Percentiles rank a stretch among this genome's conserved stretches.
phyloP scores from a whole-genome alignment of 2,113 vertebrate genomes.

The Canis aureus region DNA sequence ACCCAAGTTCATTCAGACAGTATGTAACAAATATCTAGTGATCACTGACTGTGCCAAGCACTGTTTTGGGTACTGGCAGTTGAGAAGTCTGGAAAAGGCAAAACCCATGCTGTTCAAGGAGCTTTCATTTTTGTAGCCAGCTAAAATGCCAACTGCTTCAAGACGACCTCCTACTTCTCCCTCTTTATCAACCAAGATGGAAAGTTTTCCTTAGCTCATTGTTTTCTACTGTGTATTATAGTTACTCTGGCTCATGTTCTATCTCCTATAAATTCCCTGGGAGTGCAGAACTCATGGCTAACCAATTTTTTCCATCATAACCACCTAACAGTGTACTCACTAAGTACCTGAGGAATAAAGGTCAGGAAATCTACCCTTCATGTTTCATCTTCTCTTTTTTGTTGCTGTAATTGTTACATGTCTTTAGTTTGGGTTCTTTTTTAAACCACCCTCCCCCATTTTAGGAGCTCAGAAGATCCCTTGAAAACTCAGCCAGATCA shows the following conservation, averaged over 20 bases:
- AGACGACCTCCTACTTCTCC: background rate
- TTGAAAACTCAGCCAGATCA: background rate
- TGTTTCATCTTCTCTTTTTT: background rate
- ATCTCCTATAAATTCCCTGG: background rate
- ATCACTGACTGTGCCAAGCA: background rate
- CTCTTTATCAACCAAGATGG: background rate
- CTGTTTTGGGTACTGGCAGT: background rate
- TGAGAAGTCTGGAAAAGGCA: background rate
- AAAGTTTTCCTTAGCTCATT: background rate
- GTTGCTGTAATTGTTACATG: background rate
- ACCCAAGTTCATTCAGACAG: background rate
- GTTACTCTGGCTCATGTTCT: background rate
- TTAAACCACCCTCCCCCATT: background rate
- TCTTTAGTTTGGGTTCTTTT: background rate
- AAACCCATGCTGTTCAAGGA: background rate
- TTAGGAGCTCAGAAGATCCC: background rate
- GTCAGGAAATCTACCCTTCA: background rate
- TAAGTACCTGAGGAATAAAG: background rate
- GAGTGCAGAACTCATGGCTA: background rate
- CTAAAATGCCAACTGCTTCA: background rate
- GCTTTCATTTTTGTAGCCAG: background rate
- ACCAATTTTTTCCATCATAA: background rate
- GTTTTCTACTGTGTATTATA: background rate
- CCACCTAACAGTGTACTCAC: background rate
- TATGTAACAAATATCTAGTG: background rate